Evolutionary conservation across 2,888 invertebrate species (phyloP).

Genomic region (Drosophila nigricruria): DNA sequence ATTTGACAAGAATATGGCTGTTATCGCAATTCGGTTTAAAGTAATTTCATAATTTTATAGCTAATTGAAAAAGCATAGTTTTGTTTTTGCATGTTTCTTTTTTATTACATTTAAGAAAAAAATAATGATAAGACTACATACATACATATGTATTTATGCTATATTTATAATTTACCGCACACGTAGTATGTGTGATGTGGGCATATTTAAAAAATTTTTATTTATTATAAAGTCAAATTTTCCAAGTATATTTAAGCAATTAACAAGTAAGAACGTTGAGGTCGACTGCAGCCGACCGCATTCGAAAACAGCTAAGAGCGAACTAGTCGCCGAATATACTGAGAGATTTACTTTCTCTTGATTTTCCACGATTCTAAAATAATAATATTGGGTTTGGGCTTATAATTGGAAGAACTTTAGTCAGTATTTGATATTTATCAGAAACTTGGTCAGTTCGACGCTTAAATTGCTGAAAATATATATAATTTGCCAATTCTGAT

Average conservation of each 20-base stretch:
- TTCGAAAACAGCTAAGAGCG: background rate
- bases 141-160: background rate
- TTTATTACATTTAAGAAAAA: background rate
- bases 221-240: background rate
- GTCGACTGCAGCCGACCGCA: background rate
- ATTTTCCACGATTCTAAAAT: background rate
- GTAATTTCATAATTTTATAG: too few relatives aligned
- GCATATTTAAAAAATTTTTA: background rate
- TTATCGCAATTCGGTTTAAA: background rate
- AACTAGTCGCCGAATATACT: background rate
- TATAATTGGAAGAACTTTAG: background rate
- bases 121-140: conserved; percentile 3
- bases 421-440: background rate
- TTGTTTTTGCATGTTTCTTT: background rate
- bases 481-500: background rate
- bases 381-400: background rate
- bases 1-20: too few relatives aligned
- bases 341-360: background rate
- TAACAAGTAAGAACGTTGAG: background rate
- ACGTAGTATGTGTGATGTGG: background rate
- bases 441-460: background rate
- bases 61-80: too few relatives aligned
- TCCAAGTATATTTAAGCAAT: conserved; percentile 7
- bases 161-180: background rate
- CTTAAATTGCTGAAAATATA: background rate